Conservation (phyloP, 2,797 vertebrate species). For the Eidolon dupreanum region DNA sequence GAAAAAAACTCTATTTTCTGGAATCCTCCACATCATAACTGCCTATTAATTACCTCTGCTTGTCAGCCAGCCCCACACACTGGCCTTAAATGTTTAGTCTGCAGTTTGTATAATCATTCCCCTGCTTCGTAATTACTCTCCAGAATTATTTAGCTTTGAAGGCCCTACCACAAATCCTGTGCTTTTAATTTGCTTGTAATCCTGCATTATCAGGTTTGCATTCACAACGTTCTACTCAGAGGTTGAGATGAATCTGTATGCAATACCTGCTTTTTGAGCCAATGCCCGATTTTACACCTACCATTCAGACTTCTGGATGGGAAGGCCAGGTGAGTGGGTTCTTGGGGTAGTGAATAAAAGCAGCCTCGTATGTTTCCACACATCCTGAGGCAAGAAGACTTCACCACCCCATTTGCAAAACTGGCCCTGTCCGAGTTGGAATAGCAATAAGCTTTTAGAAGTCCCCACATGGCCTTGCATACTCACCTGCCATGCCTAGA, state of each 20-base stretch:
- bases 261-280: background rate
- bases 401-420: background rate
- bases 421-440: background rate
- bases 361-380: background rate
- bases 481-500: background rate
- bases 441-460: background rate
- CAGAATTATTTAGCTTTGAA: conserved; percentile 75
- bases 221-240: conserved; percentile 12
- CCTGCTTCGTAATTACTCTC: conserved; percentile 74
- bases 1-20: conserved; percentile 79
- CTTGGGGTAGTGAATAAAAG: background rate
- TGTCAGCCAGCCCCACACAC: conserved; percentile 83
- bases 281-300: background rate
- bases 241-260: background rate
- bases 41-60: conserved; percentile 86
- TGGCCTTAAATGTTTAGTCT: conserved; percentile 87
- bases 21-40: conserved; percentile 77
- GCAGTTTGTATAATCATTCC: conserved; percentile 84
- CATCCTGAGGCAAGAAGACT: background rate
- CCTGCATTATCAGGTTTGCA: conserved; percentile 45
- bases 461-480: background rate
- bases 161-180: conserved; percentile 53
- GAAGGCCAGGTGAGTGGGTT: background rate
- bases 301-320: background rate
- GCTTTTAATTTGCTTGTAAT: conserved; percentile 70